Base-by-base conservation (phyloP, 1,140 invertebrate species). In the Leptopilina boulardi region DNA sequence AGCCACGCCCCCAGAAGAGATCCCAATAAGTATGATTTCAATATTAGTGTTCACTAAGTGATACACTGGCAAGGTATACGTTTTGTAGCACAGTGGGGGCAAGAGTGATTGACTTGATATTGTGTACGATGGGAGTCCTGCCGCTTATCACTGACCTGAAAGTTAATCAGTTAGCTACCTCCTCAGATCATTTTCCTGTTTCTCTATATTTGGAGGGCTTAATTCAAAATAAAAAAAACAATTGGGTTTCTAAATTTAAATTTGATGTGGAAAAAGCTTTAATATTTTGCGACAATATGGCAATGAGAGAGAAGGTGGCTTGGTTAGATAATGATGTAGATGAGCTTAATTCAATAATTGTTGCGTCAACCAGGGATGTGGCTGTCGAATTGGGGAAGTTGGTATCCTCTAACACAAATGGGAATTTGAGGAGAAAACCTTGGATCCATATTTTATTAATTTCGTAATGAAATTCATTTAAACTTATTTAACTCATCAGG, bases 131-230 rank as follows among this genome's bases (percentile, higher is more conserved):
- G 11, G 15, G 34, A 5, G 21, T 26, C 21, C 19, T 66, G 15
- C 34, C 66, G 18, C 3, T 70, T 13, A 21, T 75, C 3, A 30
- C 6, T 18, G 74, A 75, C 21, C 56, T 75, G 21, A 19, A 26
- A 59, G 74, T 70, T 2, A 34, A 38, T 3, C 19, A 75, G 5
- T 30, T 75, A 38, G 18, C 41, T 8, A 70, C 34, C 11, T 19
- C 44, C 10, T 75, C 74, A 30, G 74, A 75, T 41, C 74, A 75
- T 51, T 34, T 75, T 11, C 74, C 74, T 2, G 70, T 70, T 9
- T 70, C 21, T 10, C 1, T 75, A 11, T 15, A 21, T n/a, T 38
- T 70, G 30, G 30, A 34, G 6, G 30, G 30, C 30, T 34, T 6
- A 34, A 34, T 34, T 47, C 11, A 47, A n/a, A 47, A 15, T 15